Evolutionary conservation across 2,888 invertebrate species (phyloP), one percentile per base, ranked within the genome.

Genomic region (Blera fallax): DNA sequence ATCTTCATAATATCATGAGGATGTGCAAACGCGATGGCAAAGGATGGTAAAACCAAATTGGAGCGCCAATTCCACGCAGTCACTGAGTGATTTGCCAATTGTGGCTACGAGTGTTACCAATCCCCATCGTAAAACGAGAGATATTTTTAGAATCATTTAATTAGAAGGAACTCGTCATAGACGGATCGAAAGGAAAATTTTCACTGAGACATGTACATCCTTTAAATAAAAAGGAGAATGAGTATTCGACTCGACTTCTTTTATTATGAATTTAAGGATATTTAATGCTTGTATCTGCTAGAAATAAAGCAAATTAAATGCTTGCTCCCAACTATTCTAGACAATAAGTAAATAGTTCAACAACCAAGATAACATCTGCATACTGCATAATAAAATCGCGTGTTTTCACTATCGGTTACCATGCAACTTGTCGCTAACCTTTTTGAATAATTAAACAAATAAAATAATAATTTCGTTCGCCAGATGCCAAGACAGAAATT

Each of bases 111-210:
- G 29, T 4, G 18, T 24, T n/a, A n/a, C n/a, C n/a, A n/a, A n/a
- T n/a, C n/a, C n/a, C n/a, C n/a, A n/a, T n/a, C n/a, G n/a, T n/a
- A n/a, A 24, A 24, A 4, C 24, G 4, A 24, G 8, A 24, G 18
- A 32, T 77, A 77, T 77, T 77, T 77, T 60, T 67, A 67, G 77
- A 77, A 50, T n/a, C 50, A n/a, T 58, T 45, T 29, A 58, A 58
- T 72, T 72, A 72, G 3, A 62, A 10, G 7, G 18, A 11, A 50
- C 27, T 40, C 60, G 60, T 67, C 67, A 67, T 67, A 21, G 50
- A 50, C 50, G 50, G 54, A 45, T 37, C 27, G 40, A 43, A n/a
- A 29, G 54, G 52, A 27, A 52, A 37, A 52, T 50, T 32, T 34
- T 14, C 52, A n/a, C n/a, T 50, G 8, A 18, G 14, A 43, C 62